Base-by-base conservation (phyloP, 2,888 invertebrate species). In the Anticlea derivata region DNA sequence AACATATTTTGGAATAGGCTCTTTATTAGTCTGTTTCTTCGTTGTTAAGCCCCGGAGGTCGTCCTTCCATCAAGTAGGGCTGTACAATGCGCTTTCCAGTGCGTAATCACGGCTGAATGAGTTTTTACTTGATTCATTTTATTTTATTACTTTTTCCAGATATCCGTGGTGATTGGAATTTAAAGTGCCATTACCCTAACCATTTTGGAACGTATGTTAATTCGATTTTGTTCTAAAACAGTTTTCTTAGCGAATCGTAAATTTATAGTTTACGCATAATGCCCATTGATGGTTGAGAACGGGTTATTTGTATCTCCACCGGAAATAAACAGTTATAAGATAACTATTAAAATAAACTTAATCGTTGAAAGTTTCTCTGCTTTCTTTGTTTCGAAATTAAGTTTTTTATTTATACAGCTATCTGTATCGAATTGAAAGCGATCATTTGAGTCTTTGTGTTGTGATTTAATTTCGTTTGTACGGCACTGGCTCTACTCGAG, bases 221-320 rank as follows among this genome's bases (percentile, higher is more conserved):
- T 68, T 34, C 43, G 53, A 56, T 60, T 59, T 55, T 41, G 22
- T 59, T 53, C 35, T 40, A 55, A 52, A 56, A 50, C 44, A 44
- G 30, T 37, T 50, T 37, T 40, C 41, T 41, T 49, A 49, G 40
- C 52, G 45, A 61, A 68, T 60, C 56, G 56, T 61, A 61, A 56
- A 65, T 69, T 66, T 40, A 54, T 62, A 63, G 50, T 59, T 55
- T 64, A 61, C 54, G 51, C 63, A 61, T 53, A 55, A 44, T 41
- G 39, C 23, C 31, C 12, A 43, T 50, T 41, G 48, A 53, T 48
- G 43, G 58, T 58, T 46, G 58, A 60, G 60, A 68, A 62, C 65
- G 53, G 60, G 66, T 68, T 68, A 74, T 71, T 70, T 64, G 72
- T 72, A 74, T 73, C 68, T 57, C 46, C 70, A 64, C 68, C 75